A percentile compares a stretch with the other conserved stretches of the same genome.
Conservation (phyloP, 2,113 vertebrate species). For the Rhabdomys dilectus region DNA sequence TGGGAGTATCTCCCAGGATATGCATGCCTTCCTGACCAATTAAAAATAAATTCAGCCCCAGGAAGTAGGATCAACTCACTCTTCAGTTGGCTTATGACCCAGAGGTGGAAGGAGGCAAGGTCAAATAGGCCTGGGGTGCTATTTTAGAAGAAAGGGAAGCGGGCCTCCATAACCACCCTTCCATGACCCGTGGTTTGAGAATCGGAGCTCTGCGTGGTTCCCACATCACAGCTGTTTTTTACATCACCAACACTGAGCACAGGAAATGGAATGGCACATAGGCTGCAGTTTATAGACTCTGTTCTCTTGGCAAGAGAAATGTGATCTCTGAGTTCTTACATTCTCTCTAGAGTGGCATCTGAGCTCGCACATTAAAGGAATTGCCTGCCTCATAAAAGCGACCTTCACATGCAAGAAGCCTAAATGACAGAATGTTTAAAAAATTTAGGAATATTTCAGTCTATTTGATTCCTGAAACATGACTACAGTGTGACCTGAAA, state of each 20-base stretch:
- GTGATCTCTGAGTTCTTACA: conserved; percentile 55
- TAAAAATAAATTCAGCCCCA: conserved; percentile 77
- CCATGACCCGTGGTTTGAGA: conserved; percentile 80
- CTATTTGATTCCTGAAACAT: conserved; percentile 14
- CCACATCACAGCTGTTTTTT: conserved; percentile 80
- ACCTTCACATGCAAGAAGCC: background rate
- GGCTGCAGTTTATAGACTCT: conserved; percentile 59
- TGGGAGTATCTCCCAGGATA: conserved; percentile 60
- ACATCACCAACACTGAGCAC: background rate
- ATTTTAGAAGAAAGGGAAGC: conserved; percentile 76
- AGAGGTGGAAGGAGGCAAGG: conserved; percentile 66
- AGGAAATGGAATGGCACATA: conserved; percentile 76
- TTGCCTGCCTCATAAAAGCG: background rate
- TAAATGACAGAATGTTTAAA: background rate
- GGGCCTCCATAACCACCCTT: conserved; percentile 61
- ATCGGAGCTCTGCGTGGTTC: conserved; percentile 65
- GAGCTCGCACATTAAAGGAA: conserved; percentile 39
- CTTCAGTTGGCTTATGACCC: conserved; percentile 48
- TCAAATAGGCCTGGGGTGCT: conserved; percentile 64
- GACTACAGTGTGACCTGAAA: background rate
- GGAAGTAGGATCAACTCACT: conserved; percentile 67
- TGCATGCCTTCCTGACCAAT: conserved; percentile 42
- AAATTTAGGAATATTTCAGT: background rate
- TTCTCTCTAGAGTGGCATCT: background rate
- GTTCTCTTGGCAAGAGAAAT: conserved; percentile 59